phyloP scores from a whole-genome alignment of 2,888 invertebrate species.

The Rambutsinella grinnellia region DNA sequence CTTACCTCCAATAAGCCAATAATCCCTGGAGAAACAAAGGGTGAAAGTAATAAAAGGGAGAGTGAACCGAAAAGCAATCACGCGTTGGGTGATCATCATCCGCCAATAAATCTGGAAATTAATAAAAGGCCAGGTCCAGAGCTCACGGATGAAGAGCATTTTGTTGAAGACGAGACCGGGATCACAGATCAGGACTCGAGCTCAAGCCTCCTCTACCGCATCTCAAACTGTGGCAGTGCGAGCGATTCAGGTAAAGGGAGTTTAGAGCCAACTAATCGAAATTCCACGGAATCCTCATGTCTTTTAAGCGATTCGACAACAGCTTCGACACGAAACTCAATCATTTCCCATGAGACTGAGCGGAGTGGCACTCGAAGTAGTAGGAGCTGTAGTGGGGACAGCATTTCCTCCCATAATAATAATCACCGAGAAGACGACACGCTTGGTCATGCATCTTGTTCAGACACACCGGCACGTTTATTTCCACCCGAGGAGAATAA shows the following conservation, averaged over 20 bases:
- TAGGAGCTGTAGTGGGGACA: slow-evolving; percentile 38
- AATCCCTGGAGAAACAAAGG: neutral
- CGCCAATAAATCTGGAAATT: slow-evolving; percentile 59
- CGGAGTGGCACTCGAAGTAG: slow-evolving; percentile 33
- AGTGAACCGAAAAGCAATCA: neutral
- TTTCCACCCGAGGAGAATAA: slow-evolving; percentile 24
- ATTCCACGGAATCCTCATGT: slow-evolving; percentile 65
- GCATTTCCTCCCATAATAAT: slow-evolving; percentile 25
- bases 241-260: slow-evolving; percentile 66
- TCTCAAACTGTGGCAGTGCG: slow-evolving; percentile 61
- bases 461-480: slow-evolving; percentile 11
- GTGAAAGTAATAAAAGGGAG: neutral
- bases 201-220: slow-evolving; percentile 51
- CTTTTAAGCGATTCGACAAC: slow-evolving; percentile 60
- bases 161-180: slow-evolving; percentile 48
- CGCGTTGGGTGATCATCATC: no score
- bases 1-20: neutral
- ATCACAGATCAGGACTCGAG: slow-evolving; percentile 47
- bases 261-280: slow-evolving; percentile 65
- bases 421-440: slow-evolving; percentile 25
- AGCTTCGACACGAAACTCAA: slow-evolving; percentile 63
- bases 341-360: slow-evolving; percentile 64
- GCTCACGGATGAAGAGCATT: slow-evolving; percentile 12
- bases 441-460: slow-evolving; percentile 33
- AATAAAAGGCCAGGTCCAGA: slow-evolving; percentile 29